Evolutionary conservation across 2,113 vertebrate genomes (phyloP).

Genomic region (Aphelocoma coerulescens): DNA sequence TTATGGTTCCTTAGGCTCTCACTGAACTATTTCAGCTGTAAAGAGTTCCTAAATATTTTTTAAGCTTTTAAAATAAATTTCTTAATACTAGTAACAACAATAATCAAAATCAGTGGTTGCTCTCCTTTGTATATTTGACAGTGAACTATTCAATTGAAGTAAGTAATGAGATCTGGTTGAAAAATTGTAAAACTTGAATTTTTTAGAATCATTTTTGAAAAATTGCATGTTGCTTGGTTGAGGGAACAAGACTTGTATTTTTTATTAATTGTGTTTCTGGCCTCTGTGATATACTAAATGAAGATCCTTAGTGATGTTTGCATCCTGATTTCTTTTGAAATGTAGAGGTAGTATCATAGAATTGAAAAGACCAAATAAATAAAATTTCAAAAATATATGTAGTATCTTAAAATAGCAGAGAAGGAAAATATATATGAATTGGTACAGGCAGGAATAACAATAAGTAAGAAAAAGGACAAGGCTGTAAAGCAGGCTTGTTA

Average conservation of each 20-base stretch:
- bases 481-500: not conserved
- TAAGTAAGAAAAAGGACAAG: not conserved
- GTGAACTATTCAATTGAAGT: not conserved
- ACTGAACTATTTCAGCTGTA: not conserved
- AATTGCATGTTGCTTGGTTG: not conserved
- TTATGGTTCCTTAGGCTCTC: not conserved
- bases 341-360: not conserved
- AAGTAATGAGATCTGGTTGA: not conserved
- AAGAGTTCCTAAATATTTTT: not conserved
- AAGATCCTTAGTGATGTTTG: not conserved
- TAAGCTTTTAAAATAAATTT: not conserved
- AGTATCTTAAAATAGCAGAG: not conserved
- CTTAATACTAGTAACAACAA: not conserved
- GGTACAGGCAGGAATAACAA: not conserved
- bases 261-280: not conserved
- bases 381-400: not conserved
- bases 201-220: not conserved
- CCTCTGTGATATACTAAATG: not conserved
- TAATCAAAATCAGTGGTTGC: not conserved
- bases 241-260: not conserved
- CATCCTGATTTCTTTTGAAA: not conserved
- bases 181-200: not conserved
- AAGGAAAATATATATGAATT: not conserved
- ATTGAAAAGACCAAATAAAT: not conserved
- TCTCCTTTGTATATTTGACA: not conserved